These are phyloP conservation scores for Dufourea novaeangliae DNA, from an alignment of 1,140 invertebrate genomes.

Conservation along the genomic window DNA sequence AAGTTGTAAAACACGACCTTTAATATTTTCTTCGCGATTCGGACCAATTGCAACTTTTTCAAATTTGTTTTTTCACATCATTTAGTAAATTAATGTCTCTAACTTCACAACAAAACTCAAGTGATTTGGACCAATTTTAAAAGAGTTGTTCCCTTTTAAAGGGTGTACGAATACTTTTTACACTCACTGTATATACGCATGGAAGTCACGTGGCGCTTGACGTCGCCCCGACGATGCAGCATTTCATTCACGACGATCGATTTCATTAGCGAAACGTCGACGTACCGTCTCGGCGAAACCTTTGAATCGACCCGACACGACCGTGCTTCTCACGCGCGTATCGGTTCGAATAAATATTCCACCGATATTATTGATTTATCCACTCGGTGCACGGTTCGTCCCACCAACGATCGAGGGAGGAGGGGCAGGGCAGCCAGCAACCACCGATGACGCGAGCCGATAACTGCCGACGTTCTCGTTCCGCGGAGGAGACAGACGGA, in stretches of 20 bases:
- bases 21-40: no score
- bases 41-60: no score
- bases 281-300: constrained; percentile 37
- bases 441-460: constrained; percentile 47
- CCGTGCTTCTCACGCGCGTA: not conserved
- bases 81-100: no score
- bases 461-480: constrained; percentile 22
- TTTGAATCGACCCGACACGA: constrained; percentile 40
- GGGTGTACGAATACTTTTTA: no score
- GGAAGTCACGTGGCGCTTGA: constrained; percentile 54
- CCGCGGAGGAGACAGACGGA: no score
- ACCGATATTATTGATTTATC: constrained; percentile 36
- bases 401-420: not conserved
- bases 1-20: no score
- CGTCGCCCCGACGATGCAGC: constrained; percentile 54
- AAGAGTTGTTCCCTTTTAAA: no score
- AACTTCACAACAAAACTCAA: no score
- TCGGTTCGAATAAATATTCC: constrained; percentile 37
- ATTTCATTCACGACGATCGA: constrained; percentile 56
- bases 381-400: not conserved
- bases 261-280: constrained; percentile 51
- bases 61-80: no score
- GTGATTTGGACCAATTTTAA: no score
- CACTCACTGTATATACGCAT: no score
- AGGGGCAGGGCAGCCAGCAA: no score